phyloP scores from a whole-genome alignment of 64 coral and sea anemone genomes.

The Montipora sp. region DNA sequence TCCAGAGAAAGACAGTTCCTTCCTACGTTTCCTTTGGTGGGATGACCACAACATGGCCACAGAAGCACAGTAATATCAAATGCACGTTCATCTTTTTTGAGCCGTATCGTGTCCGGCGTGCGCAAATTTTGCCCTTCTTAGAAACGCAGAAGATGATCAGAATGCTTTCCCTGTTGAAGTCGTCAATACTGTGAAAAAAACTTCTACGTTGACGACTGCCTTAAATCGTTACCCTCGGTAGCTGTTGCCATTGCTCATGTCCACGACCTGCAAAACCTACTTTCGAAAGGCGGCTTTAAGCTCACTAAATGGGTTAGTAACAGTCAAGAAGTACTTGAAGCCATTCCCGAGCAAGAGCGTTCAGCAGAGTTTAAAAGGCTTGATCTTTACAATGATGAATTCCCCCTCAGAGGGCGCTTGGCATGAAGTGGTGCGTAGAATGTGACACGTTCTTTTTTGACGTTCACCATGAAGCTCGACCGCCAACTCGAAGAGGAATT shows the following conservation, averaged over 20 bases:
- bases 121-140: constrained; percentile 41
- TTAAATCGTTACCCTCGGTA: background rate
- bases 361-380: constrained; percentile 37
- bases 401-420: background rate
- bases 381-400: constrained; percentile 31
- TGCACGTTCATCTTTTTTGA: constrained; percentile 53
- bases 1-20: constrained; percentile 23
- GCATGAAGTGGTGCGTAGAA: too few relatives aligned
- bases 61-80: constrained; percentile 45
- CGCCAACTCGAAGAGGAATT: too few relatives aligned
- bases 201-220: constrained; percentile 69
- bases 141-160: background rate
- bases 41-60: constrained; percentile 20
- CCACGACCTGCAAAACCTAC: background rate
- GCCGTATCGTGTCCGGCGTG: constrained; percentile 52
- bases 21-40: constrained; percentile 66
- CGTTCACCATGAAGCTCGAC: too few relatives aligned
- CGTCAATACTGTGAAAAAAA: constrained; percentile 19
- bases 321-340: background rate
- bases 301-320: constrained; percentile 47
- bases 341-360: constrained; percentile 14
- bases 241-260: constrained; percentile 28
- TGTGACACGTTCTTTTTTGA: too few relatives aligned
- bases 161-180: background rate
- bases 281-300: constrained; percentile 47